Conservation (phyloP, 2,797 vertebrate species). For the Acipenser transmontanus region DNA sequence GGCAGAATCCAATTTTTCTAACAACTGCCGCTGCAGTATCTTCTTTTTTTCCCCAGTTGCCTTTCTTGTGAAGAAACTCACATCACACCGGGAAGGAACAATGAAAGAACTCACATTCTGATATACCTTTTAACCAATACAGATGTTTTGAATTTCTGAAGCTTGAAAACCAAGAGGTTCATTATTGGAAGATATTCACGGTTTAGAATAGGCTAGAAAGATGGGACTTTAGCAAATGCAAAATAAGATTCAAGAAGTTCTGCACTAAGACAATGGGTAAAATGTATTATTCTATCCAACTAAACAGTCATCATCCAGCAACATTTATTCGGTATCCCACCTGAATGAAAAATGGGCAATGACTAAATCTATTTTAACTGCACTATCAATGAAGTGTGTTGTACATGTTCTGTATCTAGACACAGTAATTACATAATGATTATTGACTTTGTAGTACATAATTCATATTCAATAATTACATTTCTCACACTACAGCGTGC, state of each 20-base stretch:
- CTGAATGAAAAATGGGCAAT: too few species aligned
- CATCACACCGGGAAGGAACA: neutral
- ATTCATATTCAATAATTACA: too few species aligned
- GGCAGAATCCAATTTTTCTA: slow-evolving; percentile 6
- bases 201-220: neutral
- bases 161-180: neutral
- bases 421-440: too few species aligned
- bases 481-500: too few species aligned
- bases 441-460: too few species aligned
- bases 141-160: neutral
- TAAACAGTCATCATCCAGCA: too few species aligned
- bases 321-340: too few species aligned
- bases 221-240: neutral
- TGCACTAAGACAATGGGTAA: too few species aligned
- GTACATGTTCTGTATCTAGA: too few species aligned
- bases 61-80: neutral
- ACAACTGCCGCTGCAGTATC: neutral
- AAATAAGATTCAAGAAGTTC: neutral
- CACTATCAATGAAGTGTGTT: too few species aligned
- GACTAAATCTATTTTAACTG: too few species aligned
- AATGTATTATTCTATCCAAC: too few species aligned
- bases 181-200: neutral
- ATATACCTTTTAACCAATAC: neutral
- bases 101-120: neutral
- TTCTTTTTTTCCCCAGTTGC: neutral